Evolutionary conservation across 2,113 vertebrate genomes (phyloP), one percentile per base, ranked within the genome.

Genomic region (Probosciger aterrimus): DNA sequence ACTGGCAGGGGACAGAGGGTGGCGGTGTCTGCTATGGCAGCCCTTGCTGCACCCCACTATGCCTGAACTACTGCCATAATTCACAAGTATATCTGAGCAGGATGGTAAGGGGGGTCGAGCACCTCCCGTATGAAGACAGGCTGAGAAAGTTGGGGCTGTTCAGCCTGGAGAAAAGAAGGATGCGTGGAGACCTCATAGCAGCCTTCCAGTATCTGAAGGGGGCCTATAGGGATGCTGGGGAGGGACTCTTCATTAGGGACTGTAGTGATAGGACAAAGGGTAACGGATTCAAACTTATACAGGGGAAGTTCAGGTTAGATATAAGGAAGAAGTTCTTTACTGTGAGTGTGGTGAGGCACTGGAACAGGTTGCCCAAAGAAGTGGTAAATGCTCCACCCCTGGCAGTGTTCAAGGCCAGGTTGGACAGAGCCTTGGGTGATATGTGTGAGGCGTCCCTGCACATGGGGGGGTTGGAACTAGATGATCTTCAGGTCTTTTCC

Each of bases 21-120:
- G 23, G 16, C 4, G 28, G n/a, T 25, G 37, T 12, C 27, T 81
- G 39, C 24, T 31, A 35, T 3, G 0, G 11, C 39, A 67, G 3
- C 6, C 5, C 22, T 73, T 53, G 3, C 23, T 73, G 28, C 18
- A 47, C 9, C 18, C 18, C 0, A 0, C 9, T 60, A 1, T 46
- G 18, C 28, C 60, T 24, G 53, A 39, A 74, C 24, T n/a, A 19
- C 37, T 39, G 33, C 33, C 18, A 30, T 53, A 70, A 46, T 57
- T 73, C 47, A 55, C 25, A n/a, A 31, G 16, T 33, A 9, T 22
- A 18, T 60, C 46, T 68, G 18, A 24, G 13, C n/a, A 59, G 28
- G 50, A 22, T 35, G 57, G n/a, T 35, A 6, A n/a, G 14, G 57
- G 22, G 33, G 5, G 22, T 59, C 33, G 57, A 59, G 33, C 33